These are phyloP conservation scores for Plotosus lineatus DNA, from an alignment of 2,113 vertebrate species.

Conservation along the genomic window DNA sequence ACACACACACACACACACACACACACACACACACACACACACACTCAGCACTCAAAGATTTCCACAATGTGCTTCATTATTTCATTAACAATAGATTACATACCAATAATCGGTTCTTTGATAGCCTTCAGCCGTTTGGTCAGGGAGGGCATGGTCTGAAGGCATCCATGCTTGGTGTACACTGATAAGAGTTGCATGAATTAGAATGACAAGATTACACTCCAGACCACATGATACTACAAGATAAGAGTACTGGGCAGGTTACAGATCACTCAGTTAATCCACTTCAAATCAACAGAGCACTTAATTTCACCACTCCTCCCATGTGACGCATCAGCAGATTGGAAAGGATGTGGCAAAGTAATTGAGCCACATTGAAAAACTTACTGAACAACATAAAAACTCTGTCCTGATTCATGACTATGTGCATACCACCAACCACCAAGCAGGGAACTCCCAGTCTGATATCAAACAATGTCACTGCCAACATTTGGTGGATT, in stretches of 20 bases:
- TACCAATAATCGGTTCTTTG: slow-evolving; percentile 69
- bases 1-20: background rate
- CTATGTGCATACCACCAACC: background rate
- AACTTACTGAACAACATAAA: slow-evolving; percentile 53
- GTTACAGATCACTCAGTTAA: background rate
- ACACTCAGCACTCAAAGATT: background rate
- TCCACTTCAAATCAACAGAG: background rate
- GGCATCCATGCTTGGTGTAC: slow-evolving; percentile 62
- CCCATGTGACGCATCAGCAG: background rate
- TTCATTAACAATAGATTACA: slow-evolving; percentile 37
- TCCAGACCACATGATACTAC: background rate
- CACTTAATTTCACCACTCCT: background rate
- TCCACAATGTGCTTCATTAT: background rate
- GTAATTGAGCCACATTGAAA: slow-evolving; percentile 24
- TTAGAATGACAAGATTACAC: background rate
- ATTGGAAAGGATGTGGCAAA: slow-evolving; percentile 24
- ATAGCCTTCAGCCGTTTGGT: slow-evolving; percentile 61
- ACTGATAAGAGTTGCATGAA: slow-evolving; percentile 55
- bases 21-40: background rate
- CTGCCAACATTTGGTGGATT: background rate
- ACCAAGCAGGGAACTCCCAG: background rate
- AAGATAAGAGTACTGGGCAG: background rate
- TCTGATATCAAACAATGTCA: background rate
- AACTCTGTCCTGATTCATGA: slow-evolving; percentile 29
- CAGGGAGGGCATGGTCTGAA: slow-evolving; percentile 69